phyloP scores from a whole-genome alignment of 1,140 invertebrate species.

The Trichogramma pretiosum region DNA sequence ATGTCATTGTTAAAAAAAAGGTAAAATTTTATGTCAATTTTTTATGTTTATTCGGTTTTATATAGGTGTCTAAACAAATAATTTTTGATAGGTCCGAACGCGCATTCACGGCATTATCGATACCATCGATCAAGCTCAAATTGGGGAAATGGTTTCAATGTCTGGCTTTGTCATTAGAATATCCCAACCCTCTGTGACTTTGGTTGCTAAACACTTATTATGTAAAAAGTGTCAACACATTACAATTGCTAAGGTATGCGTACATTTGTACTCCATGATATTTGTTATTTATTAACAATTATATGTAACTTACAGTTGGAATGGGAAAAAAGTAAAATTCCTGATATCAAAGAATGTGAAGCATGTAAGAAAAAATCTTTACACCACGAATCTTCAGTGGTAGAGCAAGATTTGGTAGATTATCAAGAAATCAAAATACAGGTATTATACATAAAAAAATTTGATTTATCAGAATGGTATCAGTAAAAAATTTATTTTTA shows the following conservation, averaged over 20 bases:
- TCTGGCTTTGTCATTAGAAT: conserved; percentile 69
- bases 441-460: conserved; percentile 36
- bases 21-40: conserved; percentile 59
- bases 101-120: conserved; percentile 32
- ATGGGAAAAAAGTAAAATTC: conserved; percentile 36
- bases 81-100: conserved; percentile 24
- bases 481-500: conserved; percentile 9
- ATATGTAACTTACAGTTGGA: conserved; percentile 28
- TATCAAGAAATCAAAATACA: conserved; percentile 88
- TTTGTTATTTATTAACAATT: conserved; percentile 1
- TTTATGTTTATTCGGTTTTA: conserved; percentile 51
- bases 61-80: no score
- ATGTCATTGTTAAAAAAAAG: conserved; percentile 53
- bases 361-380: conserved; percentile 29
- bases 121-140: conserved; percentile 35
- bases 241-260: conserved; percentile 52
- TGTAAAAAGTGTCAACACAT: conserved; percentile 72
- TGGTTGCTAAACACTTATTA: conserved; percentile 62
- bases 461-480: conserved; percentile 11
- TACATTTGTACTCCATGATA: no score
- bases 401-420: conserved; percentile 66
- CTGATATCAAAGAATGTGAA: conserved; percentile 30
- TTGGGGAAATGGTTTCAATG: conserved; percentile 46
- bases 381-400: conserved; percentile 45
- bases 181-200: conserved; percentile 66